A percentile compares a stretch with the other conserved stretches of the same genome.
Evolutionary conservation across 2,888 invertebrate species (phyloP).

Genomic region (Caenorhabditis sp.): DNA sequence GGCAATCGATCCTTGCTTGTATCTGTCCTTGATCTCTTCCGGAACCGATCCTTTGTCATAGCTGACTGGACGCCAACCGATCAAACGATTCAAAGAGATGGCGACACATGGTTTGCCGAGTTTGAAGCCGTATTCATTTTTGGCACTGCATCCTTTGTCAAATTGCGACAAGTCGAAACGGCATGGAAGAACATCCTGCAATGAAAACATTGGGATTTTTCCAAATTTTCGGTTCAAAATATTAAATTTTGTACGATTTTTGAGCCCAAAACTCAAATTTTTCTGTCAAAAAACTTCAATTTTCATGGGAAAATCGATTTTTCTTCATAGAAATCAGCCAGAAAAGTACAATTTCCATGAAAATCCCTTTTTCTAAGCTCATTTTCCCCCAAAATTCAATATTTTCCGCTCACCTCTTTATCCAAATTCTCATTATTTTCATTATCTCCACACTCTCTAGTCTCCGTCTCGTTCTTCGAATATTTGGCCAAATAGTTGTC

Average conservation of each 20-base stretch:
- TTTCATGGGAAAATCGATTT: too few species aligned
- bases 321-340: too few species aligned
- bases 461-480: slow-evolving; percentile 49
- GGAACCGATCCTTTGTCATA: slow-evolving; percentile 79
- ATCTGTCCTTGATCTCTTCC: slow-evolving; percentile 70
- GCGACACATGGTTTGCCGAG: slow-evolving; percentile 89
- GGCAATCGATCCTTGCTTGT: slow-evolving; percentile 77
- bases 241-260: not conserved
- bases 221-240: not conserved
- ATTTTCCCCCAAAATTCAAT: not conserved
- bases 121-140: slow-evolving; percentile 82
- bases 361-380: not conserved
- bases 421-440: slow-evolving; percentile 49
- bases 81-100: slow-evolving; percentile 85
- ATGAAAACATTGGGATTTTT: too few species aligned
- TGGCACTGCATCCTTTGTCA: slow-evolving; percentile 53
- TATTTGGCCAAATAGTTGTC: slow-evolving; percentile 63
- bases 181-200: slow-evolving; percentile 55
- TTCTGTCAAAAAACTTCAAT: too few species aligned
- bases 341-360: too few species aligned
- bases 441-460: slow-evolving; percentile 56
- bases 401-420: slow-evolving; percentile 11
- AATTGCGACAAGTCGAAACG: slow-evolving; percentile 59
- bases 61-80: slow-evolving; percentile 68
- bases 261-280: not conserved